phyloP scores from a whole-genome alignment of 2,888 invertebrate species.

The Thymelicus sylvestris region DNA sequence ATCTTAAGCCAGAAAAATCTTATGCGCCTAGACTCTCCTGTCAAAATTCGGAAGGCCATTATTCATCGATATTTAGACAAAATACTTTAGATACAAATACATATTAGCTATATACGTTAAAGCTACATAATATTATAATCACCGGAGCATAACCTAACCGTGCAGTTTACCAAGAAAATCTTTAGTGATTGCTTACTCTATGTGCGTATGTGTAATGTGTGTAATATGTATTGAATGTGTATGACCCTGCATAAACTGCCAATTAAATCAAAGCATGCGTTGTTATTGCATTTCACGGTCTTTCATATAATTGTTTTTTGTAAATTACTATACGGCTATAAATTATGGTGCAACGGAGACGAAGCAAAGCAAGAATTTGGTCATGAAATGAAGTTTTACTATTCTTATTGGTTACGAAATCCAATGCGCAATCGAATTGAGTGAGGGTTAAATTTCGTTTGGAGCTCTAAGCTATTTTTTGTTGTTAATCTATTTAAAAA shows the following conservation, averaged over 20 bases:
- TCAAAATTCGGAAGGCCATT: too few species aligned
- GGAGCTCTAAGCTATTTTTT: not conserved
- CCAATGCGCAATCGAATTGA: not conserved
- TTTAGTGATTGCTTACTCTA: conserved; percentile 15
- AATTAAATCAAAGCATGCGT: conserved; percentile 25
- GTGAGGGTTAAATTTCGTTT: not conserved
- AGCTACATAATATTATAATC: too few species aligned
- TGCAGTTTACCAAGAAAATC: conserved; percentile 22
- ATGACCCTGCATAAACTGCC: conserved; percentile 29
- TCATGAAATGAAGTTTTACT: conserved; percentile 1
- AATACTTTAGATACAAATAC: too few species aligned
- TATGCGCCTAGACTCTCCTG: too few species aligned
- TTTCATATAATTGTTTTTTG: conserved; percentile 25
- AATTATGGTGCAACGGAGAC: conserved; percentile 22
- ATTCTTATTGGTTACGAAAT: conserved; percentile 3
- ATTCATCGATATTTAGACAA: too few species aligned
- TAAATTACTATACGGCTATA: conserved; percentile 19
- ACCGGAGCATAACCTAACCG: conserved; percentile 19
- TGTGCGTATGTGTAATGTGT: too few species aligned
- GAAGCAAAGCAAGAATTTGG: not conserved
- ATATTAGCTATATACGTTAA: too few species aligned
- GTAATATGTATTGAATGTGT: not conserved
- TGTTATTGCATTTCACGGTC: conserved; percentile 18
- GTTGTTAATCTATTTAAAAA: too few species aligned
- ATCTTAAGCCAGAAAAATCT: too few species aligned